Conservation (phyloP, 2,888 invertebrate genomes). For the Epistrophe eligans region DNA sequence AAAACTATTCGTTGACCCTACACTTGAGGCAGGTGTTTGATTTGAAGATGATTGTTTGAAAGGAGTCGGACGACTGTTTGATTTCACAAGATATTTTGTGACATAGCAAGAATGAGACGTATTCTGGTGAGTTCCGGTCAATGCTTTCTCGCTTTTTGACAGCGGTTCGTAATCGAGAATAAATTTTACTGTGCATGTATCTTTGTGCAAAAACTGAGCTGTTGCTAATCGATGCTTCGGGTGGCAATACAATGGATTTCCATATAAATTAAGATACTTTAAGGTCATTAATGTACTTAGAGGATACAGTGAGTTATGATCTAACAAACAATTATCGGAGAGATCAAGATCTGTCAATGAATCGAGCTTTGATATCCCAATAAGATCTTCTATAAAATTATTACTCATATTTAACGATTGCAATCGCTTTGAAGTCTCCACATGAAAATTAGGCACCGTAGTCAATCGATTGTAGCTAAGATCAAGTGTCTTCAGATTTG, state of each 20-base stretch:
- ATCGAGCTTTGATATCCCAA: constrained; percentile 85
- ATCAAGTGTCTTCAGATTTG: constrained; percentile 87
- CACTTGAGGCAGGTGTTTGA: constrained; percentile 81
- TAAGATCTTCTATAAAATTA: constrained; percentile 87
- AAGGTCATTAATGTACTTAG: constrained; percentile 85
- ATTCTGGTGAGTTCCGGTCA: constrained; percentile 83
- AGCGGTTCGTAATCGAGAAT: constrained; percentile 85
- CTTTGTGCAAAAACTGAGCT: constrained; percentile 86
- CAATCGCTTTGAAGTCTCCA: constrained; percentile 85
- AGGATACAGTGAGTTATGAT: constrained; percentile 86
- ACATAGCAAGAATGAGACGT: constrained; percentile 71
- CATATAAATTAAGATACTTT: constrained; percentile 85
- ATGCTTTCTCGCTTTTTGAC: constrained; percentile 85
- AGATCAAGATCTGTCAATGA: constrained; percentile 86
- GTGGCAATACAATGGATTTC: constrained; percentile 87
- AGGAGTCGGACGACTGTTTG: constrained; percentile 76
- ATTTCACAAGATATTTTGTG: constrained; percentile 37
- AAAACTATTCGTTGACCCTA: constrained; percentile 79
- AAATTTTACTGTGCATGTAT: constrained; percentile 85
- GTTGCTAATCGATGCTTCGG: constrained; percentile 86
- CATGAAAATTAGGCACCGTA: constrained; percentile 85
- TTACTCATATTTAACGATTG: constrained; percentile 86
- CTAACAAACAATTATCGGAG: constrained; percentile 87
- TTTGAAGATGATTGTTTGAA: constrained; percentile 46
- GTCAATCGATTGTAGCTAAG: constrained; percentile 87